These are phyloP conservation scores for Brachionus rotundiformis DNA, from an alignment of 1,140 invertebrate species.

Conservation along the genomic window DNA sequence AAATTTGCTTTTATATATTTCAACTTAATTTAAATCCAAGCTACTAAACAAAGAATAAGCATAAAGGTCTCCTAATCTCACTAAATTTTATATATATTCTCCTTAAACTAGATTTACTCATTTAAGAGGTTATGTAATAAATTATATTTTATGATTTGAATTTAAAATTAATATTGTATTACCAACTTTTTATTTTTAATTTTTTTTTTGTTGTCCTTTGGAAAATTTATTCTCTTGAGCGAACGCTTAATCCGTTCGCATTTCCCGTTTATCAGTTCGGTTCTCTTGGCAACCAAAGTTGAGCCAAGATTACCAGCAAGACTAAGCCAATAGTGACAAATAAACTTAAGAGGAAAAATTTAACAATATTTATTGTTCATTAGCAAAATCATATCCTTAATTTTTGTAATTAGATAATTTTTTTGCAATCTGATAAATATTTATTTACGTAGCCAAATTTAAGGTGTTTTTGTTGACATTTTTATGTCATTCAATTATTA, in stretches of 20 bases:
- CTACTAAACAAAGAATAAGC: background rate
- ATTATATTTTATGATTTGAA: constrained; percentile 26
- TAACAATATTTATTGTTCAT: too few species aligned
- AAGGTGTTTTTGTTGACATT: too few species aligned
- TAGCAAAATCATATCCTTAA: too few species aligned
- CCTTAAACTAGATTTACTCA: constrained; percentile 19
- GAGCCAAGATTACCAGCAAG: too few species aligned
- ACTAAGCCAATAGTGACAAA: too few species aligned
- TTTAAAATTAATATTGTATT: constrained; percentile 23
- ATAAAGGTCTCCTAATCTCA: constrained; percentile 42
- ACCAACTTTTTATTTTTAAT: constrained; percentile 1
- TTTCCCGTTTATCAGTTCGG: too few species aligned
- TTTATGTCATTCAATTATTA: too few species aligned
- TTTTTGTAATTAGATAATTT: too few species aligned
- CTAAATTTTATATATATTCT: constrained; percentile 1
- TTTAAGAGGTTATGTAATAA: constrained; percentile 6
- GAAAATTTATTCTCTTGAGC: background rate
- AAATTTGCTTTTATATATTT: constrained; percentile 18
- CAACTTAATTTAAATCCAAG: constrained; percentile 10
- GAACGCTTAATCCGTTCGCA: background rate
- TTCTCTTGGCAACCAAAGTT: too few species aligned
- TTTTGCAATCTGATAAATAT: too few species aligned
- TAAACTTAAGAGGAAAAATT: too few species aligned
- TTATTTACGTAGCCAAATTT: too few species aligned
- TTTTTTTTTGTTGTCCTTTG: background rate